Percentiles rank a stretch among this genome's conserved stretches.
phyloP scores from a whole-genome alignment of 1,140 invertebrate species.

The Drosophila orosa region DNA sequence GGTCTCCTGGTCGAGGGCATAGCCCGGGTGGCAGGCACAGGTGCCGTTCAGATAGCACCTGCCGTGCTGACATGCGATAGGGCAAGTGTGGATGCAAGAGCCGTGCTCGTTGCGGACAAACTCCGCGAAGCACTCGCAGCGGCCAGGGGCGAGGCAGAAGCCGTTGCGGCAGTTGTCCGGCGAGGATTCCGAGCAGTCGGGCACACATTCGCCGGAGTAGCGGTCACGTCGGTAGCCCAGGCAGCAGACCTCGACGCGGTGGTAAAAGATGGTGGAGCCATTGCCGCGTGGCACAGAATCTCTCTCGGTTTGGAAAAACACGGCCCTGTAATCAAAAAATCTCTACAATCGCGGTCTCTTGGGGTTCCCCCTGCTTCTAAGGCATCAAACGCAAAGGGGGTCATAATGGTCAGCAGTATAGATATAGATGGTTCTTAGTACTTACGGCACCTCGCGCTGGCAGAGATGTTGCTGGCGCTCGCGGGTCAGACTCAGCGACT shows the following conservation, averaged over 20 bases:
- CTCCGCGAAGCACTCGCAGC: conserved; percentile 86
- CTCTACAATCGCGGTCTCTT: background rate
- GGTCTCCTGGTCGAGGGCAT: conserved; percentile 85
- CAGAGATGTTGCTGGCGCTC: conserved; percentile 57
- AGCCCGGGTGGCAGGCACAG: conserved; percentile 88
- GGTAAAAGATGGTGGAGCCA: conserved; percentile 69
- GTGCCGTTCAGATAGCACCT: conserved; percentile 81
- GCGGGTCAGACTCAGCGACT: conserved; percentile 58
- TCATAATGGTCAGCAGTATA: background rate
- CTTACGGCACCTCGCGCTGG: conserved; percentile 69
- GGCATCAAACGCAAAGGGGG: background rate
- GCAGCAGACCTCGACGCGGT: conserved; percentile 86
- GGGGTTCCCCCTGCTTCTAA: background rate
- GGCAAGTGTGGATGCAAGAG: conserved; percentile 75
- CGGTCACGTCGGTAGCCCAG: conserved; percentile 86
- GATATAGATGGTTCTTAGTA: conserved; percentile 2
- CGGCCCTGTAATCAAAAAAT: conserved; percentile 36
- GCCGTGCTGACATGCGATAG: conserved; percentile 83
- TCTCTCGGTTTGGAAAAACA: conserved; percentile 69
- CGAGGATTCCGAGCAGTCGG: conserved; percentile 84
- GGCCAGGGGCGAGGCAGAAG: conserved; percentile 85
- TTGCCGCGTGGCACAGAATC: conserved; percentile 56
- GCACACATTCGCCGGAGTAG: conserved; percentile 85
- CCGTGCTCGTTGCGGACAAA: conserved; percentile 85
- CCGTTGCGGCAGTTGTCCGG: conserved; percentile 85